A percentile compares a stretch with the other conserved stretches of the same genome.
Evolutionary conservation across 2,888 invertebrate genomes (phyloP).

Genomic region (Chloroclysta siterata): DNA sequence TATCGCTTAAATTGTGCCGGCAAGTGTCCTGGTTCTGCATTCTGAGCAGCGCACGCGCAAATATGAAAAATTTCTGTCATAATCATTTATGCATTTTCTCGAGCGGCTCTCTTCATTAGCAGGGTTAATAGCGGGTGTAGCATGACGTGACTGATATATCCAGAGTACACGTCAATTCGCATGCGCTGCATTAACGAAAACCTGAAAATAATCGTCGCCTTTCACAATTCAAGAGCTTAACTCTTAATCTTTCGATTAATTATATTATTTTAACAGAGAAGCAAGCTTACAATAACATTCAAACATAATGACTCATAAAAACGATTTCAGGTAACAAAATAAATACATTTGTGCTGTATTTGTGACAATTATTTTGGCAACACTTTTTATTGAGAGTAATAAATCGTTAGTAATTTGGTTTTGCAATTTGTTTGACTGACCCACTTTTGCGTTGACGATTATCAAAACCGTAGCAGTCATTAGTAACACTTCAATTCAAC

Average conservation of each 20-base stretch:
- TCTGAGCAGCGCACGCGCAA: slow-evolving; percentile 33
- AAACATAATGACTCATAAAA: slow-evolving; percentile 62
- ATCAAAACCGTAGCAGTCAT: slow-evolving; percentile 1
- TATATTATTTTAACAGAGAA: slow-evolving; percentile 57
- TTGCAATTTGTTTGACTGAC: slow-evolving; percentile 46
- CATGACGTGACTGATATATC: slow-evolving; percentile 58
- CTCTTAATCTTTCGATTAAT: slow-evolving; percentile 59
- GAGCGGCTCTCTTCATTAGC: slow-evolving; percentile 48
- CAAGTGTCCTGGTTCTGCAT: slow-evolving; percentile 52
- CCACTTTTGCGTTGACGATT: slow-evolving; percentile 30
- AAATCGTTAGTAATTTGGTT: slow-evolving; percentile 42
- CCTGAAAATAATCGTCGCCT: slow-evolving; percentile 55
- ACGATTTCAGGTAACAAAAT: slow-evolving; percentile 48
- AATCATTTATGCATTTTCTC: slow-evolving; percentile 47
- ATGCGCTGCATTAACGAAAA: slow-evolving; percentile 58
- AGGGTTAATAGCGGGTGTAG: slow-evolving; percentile 42
- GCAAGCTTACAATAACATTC: slow-evolving; percentile 44
- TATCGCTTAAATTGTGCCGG: slow-evolving; percentile 48
- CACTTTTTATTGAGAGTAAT: slow-evolving; percentile 50
- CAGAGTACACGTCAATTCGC: slow-evolving; percentile 59
- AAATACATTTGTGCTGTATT: slow-evolving; percentile 42
- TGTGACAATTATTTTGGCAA: slow-evolving; percentile 53
- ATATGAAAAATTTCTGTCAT: slow-evolving; percentile 44
- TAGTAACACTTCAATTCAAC: not conserved
- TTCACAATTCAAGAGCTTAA: slow-evolving; percentile 68